Evolutionary conservation across 2,797 vertebrate species (phyloP).

Genomic region (Esox lucius): DNA sequence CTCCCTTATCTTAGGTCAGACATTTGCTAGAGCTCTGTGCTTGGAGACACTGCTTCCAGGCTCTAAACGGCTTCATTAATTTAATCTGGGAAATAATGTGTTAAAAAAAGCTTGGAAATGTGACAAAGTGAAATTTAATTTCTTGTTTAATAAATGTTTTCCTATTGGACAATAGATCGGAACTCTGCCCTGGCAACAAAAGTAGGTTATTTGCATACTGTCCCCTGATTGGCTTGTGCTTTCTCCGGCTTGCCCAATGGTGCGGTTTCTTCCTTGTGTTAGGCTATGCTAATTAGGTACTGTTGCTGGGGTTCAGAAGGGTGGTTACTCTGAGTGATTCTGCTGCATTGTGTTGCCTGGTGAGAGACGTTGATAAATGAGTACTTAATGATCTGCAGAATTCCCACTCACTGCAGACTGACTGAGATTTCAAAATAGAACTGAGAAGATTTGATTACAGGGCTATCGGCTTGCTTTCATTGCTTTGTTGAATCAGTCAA

Average conservation of each 20-base stretch:
- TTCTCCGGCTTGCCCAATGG: slow-evolving; percentile 76
- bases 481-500: slow-evolving; percentile 26
- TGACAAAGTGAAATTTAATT: slow-evolving; percentile 85
- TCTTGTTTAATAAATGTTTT: slow-evolving; percentile 89
- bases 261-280: slow-evolving; percentile 71
- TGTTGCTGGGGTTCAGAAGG: slow-evolving; percentile 85
- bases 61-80: slow-evolving; percentile 51
- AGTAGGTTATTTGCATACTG: slow-evolving; percentile 83
- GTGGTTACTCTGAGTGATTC: slow-evolving; percentile 75
- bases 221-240: slow-evolving; percentile 72
- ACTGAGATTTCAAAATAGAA: slow-evolving; percentile 65
- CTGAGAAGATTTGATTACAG: slow-evolving; percentile 66
- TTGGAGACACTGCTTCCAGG: slow-evolving; percentile 47
- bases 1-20: slow-evolving; percentile 42
- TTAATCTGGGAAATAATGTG: slow-evolving; percentile 57
- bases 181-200: slow-evolving; percentile 88
- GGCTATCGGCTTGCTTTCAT: slow-evolving; percentile 54
- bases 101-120: slow-evolving; percentile 70
- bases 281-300: slow-evolving; percentile 90
- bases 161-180: slow-evolving; percentile 82
- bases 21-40: slow-evolving; percentile 41
- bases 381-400: slow-evolving; percentile 83
- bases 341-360: slow-evolving; percentile 85
- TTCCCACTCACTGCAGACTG: slow-evolving; percentile 81
- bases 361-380: slow-evolving; percentile 85